These are phyloP conservation scores for Meles meles DNA, from an alignment of 2,113 vertebrate genomes.

Conservation along the genomic window DNA sequence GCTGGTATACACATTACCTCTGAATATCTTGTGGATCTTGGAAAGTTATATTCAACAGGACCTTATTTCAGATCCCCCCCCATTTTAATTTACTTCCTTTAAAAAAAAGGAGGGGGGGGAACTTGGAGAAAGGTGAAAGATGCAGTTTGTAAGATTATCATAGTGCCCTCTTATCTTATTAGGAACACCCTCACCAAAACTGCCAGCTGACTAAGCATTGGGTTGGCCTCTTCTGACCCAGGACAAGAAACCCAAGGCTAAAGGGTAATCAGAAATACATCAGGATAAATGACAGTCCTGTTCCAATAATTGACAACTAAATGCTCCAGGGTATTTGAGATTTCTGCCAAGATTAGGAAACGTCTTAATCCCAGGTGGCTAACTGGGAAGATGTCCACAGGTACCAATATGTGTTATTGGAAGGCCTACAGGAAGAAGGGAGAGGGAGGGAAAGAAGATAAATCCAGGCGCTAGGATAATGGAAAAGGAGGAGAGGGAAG, in stretches of 20 bases:
- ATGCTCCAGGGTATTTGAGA: background rate
- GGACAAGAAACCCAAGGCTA: background rate
- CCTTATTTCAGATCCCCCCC: conserved; percentile 63
- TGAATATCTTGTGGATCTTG: conserved; percentile 51
- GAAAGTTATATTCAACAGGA: conserved; percentile 63
- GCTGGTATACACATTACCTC: background rate
- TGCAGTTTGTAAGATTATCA: conserved; percentile 19
- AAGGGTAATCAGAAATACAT: background rate
- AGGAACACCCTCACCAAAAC: background rate
- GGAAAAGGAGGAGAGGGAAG: background rate
- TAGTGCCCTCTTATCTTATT: conserved; percentile 19
- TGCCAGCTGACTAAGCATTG: background rate
- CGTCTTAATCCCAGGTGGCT: background rate
- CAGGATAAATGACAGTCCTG: background rate
- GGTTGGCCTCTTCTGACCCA: background rate
- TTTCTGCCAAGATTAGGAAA: background rate
- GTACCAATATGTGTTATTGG: background rate
- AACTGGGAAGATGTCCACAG: background rate
- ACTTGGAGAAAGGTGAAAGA: conserved; percentile 55
- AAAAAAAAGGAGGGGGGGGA: background rate
- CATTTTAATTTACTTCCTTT: conserved; percentile 59
- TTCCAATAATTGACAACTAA: background rate
- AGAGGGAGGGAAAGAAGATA: background rate
- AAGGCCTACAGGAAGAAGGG: background rate
- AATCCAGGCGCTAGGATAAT: background rate